Base-by-base conservation (phyloP, 2,797 vertebrate genomes). In the Lacerta bilineata region DNA sequence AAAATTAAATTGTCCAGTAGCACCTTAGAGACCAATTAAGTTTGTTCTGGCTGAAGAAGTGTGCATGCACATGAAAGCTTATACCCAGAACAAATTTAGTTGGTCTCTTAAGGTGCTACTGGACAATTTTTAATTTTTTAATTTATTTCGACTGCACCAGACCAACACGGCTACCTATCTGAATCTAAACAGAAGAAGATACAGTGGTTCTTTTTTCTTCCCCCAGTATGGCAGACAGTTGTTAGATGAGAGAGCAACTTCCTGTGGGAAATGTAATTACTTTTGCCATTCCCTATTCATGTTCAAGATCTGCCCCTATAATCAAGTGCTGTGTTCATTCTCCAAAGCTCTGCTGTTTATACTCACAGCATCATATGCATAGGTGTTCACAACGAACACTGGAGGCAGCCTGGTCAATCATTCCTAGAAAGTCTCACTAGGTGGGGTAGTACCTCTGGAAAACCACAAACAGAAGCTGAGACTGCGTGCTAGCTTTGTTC, bases 341-440 rank as follows among this genome's bases (percentile, higher is more conserved):
- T 33, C 9, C 3, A 4, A 29, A 3, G n/a, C 36, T 25, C 20
- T 79, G 9, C 64, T 36, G 36, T 79, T 39, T 43, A 68, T 5
- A 15, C 27, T 11, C 33, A 39, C 46, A 2, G 0, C 25, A 8
- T 11, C 10, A 1, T 33, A 43, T 74, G 10, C 59, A 33, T 23
- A 50, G 27, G 13, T 74, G 50, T 79, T 76, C 75, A 41, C 46
- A 33, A 55, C 29, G 27, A 59, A n/a, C 50, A 74, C 43, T 29
- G 55, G 81, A 64, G 39, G 64, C 2, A 25, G 27, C 9, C 3
- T 3, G 39, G 43, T 89, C 55, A 85, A 43, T 36, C 59, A 85
- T 85, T 85, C 80, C 75, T 83, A 66, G 61, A 86, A 90, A 83
- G 68, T 77, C 64, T 87, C 89, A 78, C 75, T 90, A 87, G 79